phyloP scores from a whole-genome alignment of 2,888 invertebrate species.

The Amiota communis region DNA sequence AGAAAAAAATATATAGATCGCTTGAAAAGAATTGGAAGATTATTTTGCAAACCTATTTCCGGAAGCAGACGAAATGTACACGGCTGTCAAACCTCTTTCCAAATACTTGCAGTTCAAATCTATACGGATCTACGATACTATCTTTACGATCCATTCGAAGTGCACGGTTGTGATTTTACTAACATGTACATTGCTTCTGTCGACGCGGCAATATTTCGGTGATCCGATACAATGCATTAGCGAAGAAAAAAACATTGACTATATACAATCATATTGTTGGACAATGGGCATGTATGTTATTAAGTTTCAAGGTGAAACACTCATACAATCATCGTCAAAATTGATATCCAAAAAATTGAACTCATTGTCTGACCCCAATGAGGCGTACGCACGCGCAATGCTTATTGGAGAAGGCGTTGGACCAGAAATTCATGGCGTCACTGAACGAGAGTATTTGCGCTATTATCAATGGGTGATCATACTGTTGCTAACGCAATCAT shows the following conservation, averaged over 20 bases:
- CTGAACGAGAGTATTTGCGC: slow-evolving; percentile 59
- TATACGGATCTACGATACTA: slow-evolving; percentile 82
- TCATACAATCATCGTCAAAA: too few relatives aligned
- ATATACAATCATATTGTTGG: slow-evolving; percentile 86
- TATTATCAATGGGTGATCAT: slow-evolving; percentile 71
- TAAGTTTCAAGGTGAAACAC: slow-evolving; percentile 37
- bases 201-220: slow-evolving; percentile 88
- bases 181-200: slow-evolving; percentile 82
- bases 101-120: slow-evolving; percentile 78
- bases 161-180: slow-evolving; percentile 82
- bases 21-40: slow-evolving; percentile 50
- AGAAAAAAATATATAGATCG: background rate
- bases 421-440: slow-evolving; percentile 46
- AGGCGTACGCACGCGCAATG: slow-evolving; percentile 50
- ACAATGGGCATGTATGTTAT: slow-evolving; percentile 82
- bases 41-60: slow-evolving; percentile 52
- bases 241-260: slow-evolving; percentile 76
- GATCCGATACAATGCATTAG: slow-evolving; percentile 87
- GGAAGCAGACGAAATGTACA: slow-evolving; percentile 75
- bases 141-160: slow-evolving; percentile 83
- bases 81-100: slow-evolving; percentile 79
- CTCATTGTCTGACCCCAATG: slow-evolving; percentile 42
- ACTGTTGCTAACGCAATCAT: slow-evolving; percentile 64
- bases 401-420: slow-evolving; percentile 63
- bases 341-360: slow-evolving; percentile 43